phyloP scores from a whole-genome alignment of 2,797 vertebrate species.

The Chiloscyllium punctatum region DNA sequence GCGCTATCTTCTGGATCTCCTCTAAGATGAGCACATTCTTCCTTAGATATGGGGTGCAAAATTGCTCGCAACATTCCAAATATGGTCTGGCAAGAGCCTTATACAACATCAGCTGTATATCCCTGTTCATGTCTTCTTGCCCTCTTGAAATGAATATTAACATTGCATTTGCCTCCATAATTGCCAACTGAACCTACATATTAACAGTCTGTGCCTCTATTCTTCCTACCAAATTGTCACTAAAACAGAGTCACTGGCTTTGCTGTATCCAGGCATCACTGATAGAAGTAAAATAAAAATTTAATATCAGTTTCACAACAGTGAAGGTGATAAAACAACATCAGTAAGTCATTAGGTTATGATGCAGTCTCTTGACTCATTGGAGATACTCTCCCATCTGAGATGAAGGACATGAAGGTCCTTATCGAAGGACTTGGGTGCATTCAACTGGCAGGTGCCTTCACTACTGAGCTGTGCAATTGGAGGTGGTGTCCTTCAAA shows the following conservation, averaged over 20 bases:
- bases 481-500: not conserved
- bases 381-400: not conserved
- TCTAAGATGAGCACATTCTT: no score
- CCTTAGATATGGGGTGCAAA: no score
- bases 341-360: not conserved
- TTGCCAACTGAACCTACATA: no score
- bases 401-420: not conserved
- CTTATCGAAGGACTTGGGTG: not conserved
- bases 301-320: not conserved
- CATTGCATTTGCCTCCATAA: no score
- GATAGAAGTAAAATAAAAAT: not conserved
- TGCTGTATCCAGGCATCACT: not conserved
- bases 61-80: no score
- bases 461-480: not conserved
- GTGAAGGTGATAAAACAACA: not conserved
- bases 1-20: no score
- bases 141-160: no score
- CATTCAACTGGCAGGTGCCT: not conserved
- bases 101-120: no score
- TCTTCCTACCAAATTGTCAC: not conserved
- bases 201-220: no score
- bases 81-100: no score
- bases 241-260: not conserved
- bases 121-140: no score
- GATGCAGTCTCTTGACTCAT: not conserved